These are phyloP conservation scores for Hypotaenidia okinawae DNA, from an alignment of 2,797 vertebrate species.

Conservation along the genomic window DNA sequence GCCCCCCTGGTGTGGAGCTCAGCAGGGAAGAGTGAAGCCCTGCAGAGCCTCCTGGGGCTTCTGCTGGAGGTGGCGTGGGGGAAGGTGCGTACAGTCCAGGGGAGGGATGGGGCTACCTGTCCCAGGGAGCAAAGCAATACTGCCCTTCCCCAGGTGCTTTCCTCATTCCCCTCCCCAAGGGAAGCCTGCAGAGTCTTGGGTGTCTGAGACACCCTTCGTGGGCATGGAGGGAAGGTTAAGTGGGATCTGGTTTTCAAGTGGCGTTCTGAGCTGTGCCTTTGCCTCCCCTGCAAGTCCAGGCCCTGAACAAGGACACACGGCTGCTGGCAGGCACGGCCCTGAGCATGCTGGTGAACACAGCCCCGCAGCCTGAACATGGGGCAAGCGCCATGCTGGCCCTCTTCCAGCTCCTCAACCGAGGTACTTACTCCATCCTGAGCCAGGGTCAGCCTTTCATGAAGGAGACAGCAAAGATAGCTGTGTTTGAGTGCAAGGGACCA, in stretches of 20 bases:
- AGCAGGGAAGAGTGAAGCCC: not conserved
- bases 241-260: not conserved
- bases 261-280: not conserved
- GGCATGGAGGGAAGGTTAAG: not conserved
- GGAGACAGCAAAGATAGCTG: fast-evolving
- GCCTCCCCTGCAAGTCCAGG: not conserved
- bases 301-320: slow-evolving; percentile 80
- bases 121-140: not conserved
- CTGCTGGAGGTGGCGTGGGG: slow-evolving; percentile 81
- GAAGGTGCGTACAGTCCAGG: slow-evolving; percentile 70
- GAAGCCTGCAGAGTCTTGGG: not conserved
- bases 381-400: slow-evolving; percentile 77
- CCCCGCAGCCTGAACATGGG: slow-evolving; percentile 63
- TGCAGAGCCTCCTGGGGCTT: slow-evolving; percentile 82
- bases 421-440: slow-evolving; percentile 11
- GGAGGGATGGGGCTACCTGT: not conserved
- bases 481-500: not conserved
- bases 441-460: not conserved
- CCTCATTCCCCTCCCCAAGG: fast-evolving
- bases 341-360: slow-evolving; percentile 87
- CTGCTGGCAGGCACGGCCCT: slow-evolving; percentile 87
- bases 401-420: slow-evolving; percentile 71
- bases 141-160: fast-evolving
- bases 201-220: not conserved
- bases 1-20: slow-evolving; percentile 78